Conservation (phyloP, 1,140 invertebrate genomes). For the Nasonia vitripennis region DNA sequence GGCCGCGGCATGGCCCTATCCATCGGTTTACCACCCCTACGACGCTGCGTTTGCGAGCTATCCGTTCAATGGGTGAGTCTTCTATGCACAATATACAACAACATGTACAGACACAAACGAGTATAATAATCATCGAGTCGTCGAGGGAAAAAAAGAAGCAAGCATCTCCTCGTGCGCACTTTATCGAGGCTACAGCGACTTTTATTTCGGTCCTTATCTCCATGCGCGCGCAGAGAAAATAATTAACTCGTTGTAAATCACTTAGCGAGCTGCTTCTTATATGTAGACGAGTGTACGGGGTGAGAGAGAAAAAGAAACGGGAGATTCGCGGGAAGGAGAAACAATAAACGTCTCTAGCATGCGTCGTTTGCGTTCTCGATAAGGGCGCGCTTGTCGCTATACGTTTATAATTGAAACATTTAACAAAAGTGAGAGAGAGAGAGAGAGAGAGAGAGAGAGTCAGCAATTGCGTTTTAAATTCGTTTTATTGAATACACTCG, state of each 20-base stretch:
- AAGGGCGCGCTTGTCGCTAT: no score
- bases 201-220: background rate
- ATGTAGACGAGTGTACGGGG: background rate
- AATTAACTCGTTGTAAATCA: slow-evolving; percentile 55
- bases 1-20: slow-evolving; percentile 87
- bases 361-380: background rate
- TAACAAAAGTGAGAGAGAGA: no score
- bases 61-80: slow-evolving; percentile 93
- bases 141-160: background rate
- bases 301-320: background rate
- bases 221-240: slow-evolving; percentile 35
- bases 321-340: background rate
- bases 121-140: background rate
- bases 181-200: background rate
- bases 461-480: no score
- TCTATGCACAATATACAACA: background rate
- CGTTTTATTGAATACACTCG: no score
- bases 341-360: background rate
- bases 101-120: background rate
- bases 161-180: background rate
- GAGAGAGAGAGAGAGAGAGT: no score
- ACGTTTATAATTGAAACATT: no score
- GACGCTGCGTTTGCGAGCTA: slow-evolving; percentile 92
- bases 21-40: slow-evolving; percentile 92
- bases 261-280: background rate